phyloP scores from a whole-genome alignment of 2,113 vertebrate genomes.

The Hippoglossus stenolepis region DNA sequence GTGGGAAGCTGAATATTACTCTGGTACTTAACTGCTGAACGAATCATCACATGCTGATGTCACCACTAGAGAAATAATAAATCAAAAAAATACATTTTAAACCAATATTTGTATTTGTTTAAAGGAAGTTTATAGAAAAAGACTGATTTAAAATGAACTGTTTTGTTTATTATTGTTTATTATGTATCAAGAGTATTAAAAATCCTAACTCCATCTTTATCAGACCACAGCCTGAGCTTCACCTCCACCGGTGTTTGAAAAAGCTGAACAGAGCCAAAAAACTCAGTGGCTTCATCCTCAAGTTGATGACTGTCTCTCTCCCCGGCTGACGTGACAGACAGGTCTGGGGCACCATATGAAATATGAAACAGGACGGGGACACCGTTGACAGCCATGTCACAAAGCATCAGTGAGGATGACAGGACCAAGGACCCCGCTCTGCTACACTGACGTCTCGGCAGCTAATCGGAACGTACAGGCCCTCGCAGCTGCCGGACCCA shows the following conservation, averaged over 20 bases:
- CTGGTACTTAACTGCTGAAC: background rate
- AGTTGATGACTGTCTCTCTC: constrained; percentile 61
- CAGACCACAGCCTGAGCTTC: too few species aligned
- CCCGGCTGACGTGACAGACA: constrained; percentile 71
- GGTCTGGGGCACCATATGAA: constrained; percentile 78
- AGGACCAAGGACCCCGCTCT: constrained; percentile 75
- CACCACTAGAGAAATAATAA: background rate
- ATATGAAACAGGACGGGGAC: constrained; percentile 80
- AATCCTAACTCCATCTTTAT: background rate
- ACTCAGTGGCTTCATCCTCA: constrained; percentile 36
- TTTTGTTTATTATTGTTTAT: too few species aligned
- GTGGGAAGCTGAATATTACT: constrained; percentile 14
- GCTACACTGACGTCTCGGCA: constrained; percentile 78
- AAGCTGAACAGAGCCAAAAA: constrained; percentile 24
- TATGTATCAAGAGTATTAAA: background rate
- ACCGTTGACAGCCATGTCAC: constrained; percentile 81
- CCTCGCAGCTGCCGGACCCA: constrained; percentile 83
- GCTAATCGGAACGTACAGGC: constrained; percentile 89
- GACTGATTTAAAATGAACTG: background rate
- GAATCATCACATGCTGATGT: background rate
- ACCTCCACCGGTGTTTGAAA: background rate
- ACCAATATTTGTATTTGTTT: background rate
- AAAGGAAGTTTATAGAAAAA: background rate
- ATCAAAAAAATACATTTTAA: background rate
- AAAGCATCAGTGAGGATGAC: constrained; percentile 83